Evolutionary conservation across 1,140 invertebrate genomes (phyloP).

Genomic region (Triops longicaudatus): DNA sequence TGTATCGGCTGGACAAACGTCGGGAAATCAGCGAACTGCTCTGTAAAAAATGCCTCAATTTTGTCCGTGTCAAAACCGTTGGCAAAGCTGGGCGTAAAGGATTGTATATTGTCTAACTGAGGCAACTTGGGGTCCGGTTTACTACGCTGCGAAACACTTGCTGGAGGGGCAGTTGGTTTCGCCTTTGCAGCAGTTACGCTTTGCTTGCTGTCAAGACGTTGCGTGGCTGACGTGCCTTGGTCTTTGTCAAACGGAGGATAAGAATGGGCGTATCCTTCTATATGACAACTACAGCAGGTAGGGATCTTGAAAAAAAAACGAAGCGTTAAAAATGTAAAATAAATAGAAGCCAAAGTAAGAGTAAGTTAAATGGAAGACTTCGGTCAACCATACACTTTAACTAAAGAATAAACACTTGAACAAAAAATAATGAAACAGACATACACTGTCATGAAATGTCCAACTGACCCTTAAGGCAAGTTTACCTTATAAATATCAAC

Average conservation of each 20-base stretch:
- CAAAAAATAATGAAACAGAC: neutral
- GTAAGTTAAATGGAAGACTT: too few relatives aligned
- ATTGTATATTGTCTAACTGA: neutral
- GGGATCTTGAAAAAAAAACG: conserved; percentile 49
- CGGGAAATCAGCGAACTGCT: neutral
- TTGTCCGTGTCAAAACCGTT: neutral
- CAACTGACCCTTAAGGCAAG: too few relatives aligned
- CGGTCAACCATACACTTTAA: too few relatives aligned
- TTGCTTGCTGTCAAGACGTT: neutral
- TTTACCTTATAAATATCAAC: conserved; percentile 74
- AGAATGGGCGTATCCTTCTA: conserved; percentile 51
- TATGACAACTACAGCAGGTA: conserved; percentile 73
- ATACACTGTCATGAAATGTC: too few relatives aligned
- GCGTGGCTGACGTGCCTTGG: neutral
- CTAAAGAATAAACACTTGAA: too few relatives aligned
- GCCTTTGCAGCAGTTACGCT: neutral
- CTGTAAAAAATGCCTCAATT: neutral
- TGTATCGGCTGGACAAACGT: neutral
- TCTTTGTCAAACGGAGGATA: conserved; percentile 33
- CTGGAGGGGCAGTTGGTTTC: neutral
- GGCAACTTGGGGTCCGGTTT: neutral
- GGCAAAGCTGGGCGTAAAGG: conserved; percentile 4
- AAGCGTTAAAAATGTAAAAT: neutral
- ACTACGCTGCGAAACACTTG: neutral
- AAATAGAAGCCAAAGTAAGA: too few relatives aligned